phyloP scores from a whole-genome alignment of 2,797 vertebrate species.

The Paratrypauchen microcephalus region DNA sequence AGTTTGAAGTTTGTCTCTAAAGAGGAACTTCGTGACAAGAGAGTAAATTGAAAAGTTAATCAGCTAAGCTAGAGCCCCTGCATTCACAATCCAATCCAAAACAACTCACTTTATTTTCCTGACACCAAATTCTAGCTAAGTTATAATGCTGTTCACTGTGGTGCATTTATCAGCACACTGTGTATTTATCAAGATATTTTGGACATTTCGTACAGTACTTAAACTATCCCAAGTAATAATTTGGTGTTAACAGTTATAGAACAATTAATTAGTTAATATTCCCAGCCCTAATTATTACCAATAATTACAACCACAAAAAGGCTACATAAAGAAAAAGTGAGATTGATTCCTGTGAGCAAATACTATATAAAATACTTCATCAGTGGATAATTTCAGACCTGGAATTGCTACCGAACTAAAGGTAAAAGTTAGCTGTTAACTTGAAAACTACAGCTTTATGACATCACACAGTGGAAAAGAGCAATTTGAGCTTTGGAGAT shows the following conservation, averaged over 20 bases:
- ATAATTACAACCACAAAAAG: no score
- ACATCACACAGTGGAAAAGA: no score
- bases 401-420: no score
- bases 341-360: no score
- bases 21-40: neutral
- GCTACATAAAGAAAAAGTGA: no score
- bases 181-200: neutral
- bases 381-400: no score
- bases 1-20: neutral
- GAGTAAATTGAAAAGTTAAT: neutral
- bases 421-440: no score
- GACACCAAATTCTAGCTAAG: neutral
- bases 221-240: neutral
- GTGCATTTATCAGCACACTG: neutral
- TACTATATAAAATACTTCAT: no score
- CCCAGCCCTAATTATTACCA: no score
- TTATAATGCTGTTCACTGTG: neutral
- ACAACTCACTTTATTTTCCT: neutral
- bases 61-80: neutral
- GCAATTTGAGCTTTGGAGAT: no score
- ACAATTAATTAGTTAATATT: no score
- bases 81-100: neutral
- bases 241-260: neutral
- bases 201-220: neutral
- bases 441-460: no score